Evolutionary conservation across 2,888 invertebrate genomes (phyloP), one percentile per base, ranked within the genome.

Genomic region (Stenolophus ochropezus): DNA sequence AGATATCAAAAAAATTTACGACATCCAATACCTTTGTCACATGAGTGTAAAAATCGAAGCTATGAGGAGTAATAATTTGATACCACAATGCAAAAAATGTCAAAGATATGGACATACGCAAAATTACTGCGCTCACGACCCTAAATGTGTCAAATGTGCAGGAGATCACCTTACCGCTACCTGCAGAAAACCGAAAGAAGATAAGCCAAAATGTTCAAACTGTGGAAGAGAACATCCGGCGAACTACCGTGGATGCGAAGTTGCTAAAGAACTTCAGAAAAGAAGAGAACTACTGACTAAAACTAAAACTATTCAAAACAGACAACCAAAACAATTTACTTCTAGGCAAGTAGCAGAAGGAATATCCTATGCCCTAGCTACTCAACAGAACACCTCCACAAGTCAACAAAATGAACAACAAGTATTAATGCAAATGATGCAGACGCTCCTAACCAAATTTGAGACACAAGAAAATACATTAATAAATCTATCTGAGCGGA

Each of bases 1-100:
- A 47, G 82, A 79, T 20, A 69, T 79, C 27, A 82, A 82, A 3
- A 79, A 82, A 53, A 79, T 79, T 3, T 82, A 81, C 58, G 65
- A 79, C 3, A 69, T 82, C 25, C 27, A 69, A 69, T 23, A 78
- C n/a, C n/a, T 25, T 5, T 82, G 49, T 33, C 51, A 71, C 25
- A 69, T 82, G 69, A 82, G 79, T 53, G 69, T 82, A n/a, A 16
- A 65, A 77, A 78, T 49, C 2, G 49, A 49, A 49, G 49, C 49
- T 27, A 5, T 49, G 49, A 2, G 14, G 2, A 49, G 11, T 11
- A 49, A 49, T 14, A 49, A 49, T 2, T 2, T 49, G 14, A 49
- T 49, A 5, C 49, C 49, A 49, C 49, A 49, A 49, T 49, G 49
- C 14, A 49, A 49, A 49, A 49, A 49, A 49, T 49, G 77, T 69